Evolutionary conservation across 1,140 invertebrate genomes (phyloP).

Genomic region (Cydia amplana): DNA sequence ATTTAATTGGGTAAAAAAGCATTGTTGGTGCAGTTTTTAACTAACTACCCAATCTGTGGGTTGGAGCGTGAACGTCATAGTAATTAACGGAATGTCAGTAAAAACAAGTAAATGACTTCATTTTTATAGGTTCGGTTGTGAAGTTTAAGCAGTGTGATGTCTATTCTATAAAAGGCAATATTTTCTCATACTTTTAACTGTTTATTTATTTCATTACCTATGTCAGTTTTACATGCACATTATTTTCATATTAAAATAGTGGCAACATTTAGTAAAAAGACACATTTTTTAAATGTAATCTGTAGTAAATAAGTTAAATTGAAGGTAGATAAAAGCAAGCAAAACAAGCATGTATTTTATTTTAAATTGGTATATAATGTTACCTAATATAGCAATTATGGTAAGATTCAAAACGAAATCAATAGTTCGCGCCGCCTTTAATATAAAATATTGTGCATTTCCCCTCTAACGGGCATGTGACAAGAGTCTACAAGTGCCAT

Average conservation of each 20-base stretch:
- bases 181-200: too few relatives aligned
- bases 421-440: background rate
- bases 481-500: slow-evolving; percentile 24
- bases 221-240: too few relatives aligned
- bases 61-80: background rate
- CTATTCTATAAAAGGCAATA: too few relatives aligned
- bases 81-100: background rate
- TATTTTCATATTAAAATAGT: too few relatives aligned
- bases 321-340: too few relatives aligned
- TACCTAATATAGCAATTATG: background rate
- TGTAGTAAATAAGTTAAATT: too few relatives aligned
- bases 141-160: background rate
- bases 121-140: background rate
- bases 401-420: background rate
- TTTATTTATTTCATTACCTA: too few relatives aligned
- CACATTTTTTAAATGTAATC: too few relatives aligned
- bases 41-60: background rate
- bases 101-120: background rate
- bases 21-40: slow-evolving; percentile 1
- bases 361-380: too few relatives aligned
- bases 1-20: slow-evolving; percentile 13
- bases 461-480: background rate
- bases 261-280: too few relatives aligned
- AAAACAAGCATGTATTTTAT: too few relatives aligned
- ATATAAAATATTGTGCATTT: slow-evolving; percentile 8